A percentile compares a stretch with the other conserved stretches of the same genome.
phyloP scores from a whole-genome alignment of 2,797 vertebrate genomes.

The Hephaestus fuliginosus region DNA sequence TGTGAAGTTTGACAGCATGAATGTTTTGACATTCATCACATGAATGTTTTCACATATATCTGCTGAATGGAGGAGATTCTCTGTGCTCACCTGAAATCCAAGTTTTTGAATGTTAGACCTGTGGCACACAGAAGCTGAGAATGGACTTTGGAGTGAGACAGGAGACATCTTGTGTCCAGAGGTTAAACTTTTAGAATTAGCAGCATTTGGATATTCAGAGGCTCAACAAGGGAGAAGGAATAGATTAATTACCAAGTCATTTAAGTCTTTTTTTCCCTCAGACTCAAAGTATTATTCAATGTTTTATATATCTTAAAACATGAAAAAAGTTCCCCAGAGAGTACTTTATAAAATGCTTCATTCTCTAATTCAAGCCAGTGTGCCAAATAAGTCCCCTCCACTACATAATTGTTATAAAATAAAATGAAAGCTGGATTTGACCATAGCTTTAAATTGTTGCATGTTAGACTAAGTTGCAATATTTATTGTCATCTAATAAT shows the following conservation, averaged over 20 bases:
- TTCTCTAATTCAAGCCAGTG: neutral
- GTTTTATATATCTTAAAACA: neutral
- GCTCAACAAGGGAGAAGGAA: neutral
- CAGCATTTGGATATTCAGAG: neutral
- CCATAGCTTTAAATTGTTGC: neutral
- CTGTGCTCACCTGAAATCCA: neutral
- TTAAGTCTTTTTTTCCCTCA: no score
- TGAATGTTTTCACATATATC: neutral
- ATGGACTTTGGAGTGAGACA: no score
- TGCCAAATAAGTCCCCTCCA: neutral
- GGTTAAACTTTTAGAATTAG: neutral
- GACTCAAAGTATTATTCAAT: no score
- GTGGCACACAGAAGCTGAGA: no score
- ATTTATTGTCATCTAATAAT: neutral
- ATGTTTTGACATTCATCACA: neutral
- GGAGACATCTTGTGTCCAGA: neutral
- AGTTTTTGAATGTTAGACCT: no score
- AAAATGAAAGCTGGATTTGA: neutral
- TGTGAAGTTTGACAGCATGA: neutral
- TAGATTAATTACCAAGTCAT: no score
- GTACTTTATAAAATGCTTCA: neutral
- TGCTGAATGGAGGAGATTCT: no score
- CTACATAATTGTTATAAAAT: neutral
- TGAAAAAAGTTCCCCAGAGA: neutral
- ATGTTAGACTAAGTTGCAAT: neutral